These are phyloP conservation scores for Limonius californicus DNA, from an alignment of 1,140 invertebrate species.

Conservation along the genomic window DNA sequence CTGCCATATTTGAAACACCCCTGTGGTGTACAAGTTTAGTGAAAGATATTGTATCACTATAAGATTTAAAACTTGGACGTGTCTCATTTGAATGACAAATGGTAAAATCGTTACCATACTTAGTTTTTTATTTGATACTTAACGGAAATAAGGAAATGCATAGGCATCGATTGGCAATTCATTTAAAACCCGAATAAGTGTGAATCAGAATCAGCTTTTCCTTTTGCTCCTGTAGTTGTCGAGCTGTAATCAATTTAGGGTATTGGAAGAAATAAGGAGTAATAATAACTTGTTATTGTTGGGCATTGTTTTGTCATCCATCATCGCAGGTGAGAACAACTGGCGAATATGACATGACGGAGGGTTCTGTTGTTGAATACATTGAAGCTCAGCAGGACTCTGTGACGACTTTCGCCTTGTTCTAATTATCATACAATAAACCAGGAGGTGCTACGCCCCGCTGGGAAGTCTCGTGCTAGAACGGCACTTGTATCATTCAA, in stretches of 20 bases:
- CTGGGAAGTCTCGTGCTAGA: conserved; percentile 17
- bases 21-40: too few species aligned
- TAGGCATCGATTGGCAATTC: too few species aligned
- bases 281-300: conserved; percentile 5
- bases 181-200: too few species aligned
- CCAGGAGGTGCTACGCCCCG: conserved; percentile 34
- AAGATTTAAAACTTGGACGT: too few species aligned
- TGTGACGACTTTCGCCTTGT: conserved; percentile 30
- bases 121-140: too few species aligned
- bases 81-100: too few species aligned
- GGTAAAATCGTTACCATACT: too few species aligned
- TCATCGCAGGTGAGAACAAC: conserved; percentile 29
- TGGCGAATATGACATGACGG: conserved; percentile 19
- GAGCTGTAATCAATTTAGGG: too few species aligned
- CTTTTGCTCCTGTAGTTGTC: too few species aligned
- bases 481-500: not conserved
- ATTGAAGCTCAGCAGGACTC: conserved; percentile 22
- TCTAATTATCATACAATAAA: conserved; percentile 39
- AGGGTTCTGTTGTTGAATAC: conserved; percentile 3
- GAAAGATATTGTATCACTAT: too few species aligned
- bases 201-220: too few species aligned
- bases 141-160: too few species aligned
- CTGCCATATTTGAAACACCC: not conserved
- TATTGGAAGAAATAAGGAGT: not conserved
- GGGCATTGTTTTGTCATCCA: conserved; percentile 21